phyloP scores from a whole-genome alignment of 2,797 vertebrate species.

The Pristis pectinata region DNA sequence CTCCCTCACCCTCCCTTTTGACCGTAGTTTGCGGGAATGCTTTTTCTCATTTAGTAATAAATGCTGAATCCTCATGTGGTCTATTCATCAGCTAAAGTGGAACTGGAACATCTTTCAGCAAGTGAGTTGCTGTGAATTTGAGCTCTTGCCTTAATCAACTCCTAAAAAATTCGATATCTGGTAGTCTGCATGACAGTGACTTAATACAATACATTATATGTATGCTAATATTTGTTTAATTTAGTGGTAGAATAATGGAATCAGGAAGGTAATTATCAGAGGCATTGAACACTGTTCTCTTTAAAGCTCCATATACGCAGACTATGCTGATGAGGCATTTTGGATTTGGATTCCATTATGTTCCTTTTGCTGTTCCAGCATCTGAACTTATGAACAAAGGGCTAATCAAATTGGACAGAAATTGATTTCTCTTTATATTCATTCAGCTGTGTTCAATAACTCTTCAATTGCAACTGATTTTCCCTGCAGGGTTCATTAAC shows the following conservation, averaged over 20 bases:
- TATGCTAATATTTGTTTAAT: not conserved
- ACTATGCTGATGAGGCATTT: not conserved
- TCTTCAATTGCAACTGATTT: not conserved
- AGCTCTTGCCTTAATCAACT: not conserved
- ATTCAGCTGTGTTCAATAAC: not conserved
- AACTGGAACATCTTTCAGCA: not conserved
- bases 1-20: not conserved
- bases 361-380: not conserved
- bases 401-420: not conserved
- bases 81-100: not conserved
- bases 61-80: not conserved
- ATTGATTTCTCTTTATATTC: not conserved
- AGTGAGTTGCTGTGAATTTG: not conserved
- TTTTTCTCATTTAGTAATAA: not conserved
- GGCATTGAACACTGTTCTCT: not conserved
- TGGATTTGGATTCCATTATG: not conserved
- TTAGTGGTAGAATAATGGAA: not conserved
- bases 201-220: not conserved
- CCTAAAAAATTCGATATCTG: no score
- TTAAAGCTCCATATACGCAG: not conserved
- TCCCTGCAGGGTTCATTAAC: not conserved
- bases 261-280: not conserved
- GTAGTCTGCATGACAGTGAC: not conserved
- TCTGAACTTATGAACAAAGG: not conserved
- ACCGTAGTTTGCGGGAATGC: not conserved